Base-by-base conservation (phyloP, 2,113 vertebrate genomes). In the Hippoglossus stenolepis region DNA sequence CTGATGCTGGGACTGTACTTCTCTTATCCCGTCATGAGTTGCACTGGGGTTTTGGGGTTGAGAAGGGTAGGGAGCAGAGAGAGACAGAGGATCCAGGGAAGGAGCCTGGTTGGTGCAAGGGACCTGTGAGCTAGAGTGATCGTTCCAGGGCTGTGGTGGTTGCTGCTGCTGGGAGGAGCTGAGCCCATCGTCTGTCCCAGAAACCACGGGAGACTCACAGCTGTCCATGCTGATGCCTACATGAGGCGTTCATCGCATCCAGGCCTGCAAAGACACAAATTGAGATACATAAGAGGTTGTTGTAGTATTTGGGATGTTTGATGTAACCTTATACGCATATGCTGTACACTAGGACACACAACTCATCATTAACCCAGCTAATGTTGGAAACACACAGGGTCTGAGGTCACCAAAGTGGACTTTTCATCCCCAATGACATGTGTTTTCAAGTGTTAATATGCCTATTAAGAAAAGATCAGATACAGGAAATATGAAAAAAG, bases 151-250 rank as follows among this genome's bases (percentile, higher is more conserved):
- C 88, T 94, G 94, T 88, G 94, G 92, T 91, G 89, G 90, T 90
- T 93, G 93, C 95, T 97, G 96, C 95, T 97, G 96, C 95, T 93
- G 91, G 92, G 96, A 91, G 87, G 96, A 94, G 94, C 96, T 86
- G 85, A 96, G 97, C 96, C 97, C 97, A 99, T 99, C 96, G 96
- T 99, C 97, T 97, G 97, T 97, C 96, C 98, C 98, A 94, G 97
- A 96, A 96, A 98, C 95, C 95, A 96, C 96, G 83, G 97, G 96
- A 94, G 96, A 97, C 96, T 99, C 98, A 99, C 98, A 99, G 97
- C 97, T 97, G 96, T 99, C 98, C 98, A 99, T 99, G 96, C 95
- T 95, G 96, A 96, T 96, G 96, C 95, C 95, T 96, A 97, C 96
- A 96, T 95, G 96, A 96, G 97, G 97, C 95, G 92, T 94, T 98